These are phyloP conservation scores for Hippocampus kuda DNA, from an alignment of 2,797 vertebrate species.

Conservation along the genomic window DNA sequence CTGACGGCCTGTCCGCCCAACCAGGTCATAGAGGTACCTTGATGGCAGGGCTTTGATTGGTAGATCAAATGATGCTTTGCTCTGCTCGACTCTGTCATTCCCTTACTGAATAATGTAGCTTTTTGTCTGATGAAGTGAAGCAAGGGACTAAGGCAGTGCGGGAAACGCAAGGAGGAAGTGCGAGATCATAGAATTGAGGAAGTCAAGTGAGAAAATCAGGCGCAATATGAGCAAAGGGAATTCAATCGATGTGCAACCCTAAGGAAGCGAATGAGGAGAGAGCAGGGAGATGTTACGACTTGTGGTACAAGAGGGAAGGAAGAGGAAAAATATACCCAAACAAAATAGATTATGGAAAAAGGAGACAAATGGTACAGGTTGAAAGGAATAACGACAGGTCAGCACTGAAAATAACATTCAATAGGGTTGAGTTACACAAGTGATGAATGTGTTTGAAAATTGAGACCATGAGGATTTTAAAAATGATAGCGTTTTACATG, in stretches of 20 bases:
- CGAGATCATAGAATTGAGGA: constrained; percentile 11
- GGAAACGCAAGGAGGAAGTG: constrained; percentile 7
- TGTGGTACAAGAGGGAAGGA: background rate
- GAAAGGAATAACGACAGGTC: background rate
- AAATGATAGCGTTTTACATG: background rate
- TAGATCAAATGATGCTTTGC: constrained; percentile 19
- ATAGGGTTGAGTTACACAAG: background rate
- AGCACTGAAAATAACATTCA: background rate
- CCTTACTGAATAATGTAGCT: constrained; percentile 47
- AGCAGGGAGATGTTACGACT: background rate
- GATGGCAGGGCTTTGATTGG: constrained; percentile 35
- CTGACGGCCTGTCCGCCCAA: constrained; percentile 29
- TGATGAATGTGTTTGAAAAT: background rate
- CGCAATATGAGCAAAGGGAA: constrained; percentile 8
- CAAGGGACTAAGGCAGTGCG: constrained; percentile 19
- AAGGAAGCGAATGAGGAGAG: background rate
- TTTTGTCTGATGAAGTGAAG: constrained; percentile 49
- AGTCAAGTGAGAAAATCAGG: constrained; percentile 24
- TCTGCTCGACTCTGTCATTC: constrained; percentile 20
- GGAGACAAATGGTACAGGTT: background rate
- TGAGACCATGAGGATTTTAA: background rate
- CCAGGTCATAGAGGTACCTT: constrained; percentile 12
- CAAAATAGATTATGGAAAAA: background rate
- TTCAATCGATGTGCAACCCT: constrained; percentile 10
- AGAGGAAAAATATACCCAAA: background rate